These are phyloP conservation scores for Gulo gulo DNA, from an alignment of 2,113 vertebrate genomes.

Conservation along the genomic window DNA sequence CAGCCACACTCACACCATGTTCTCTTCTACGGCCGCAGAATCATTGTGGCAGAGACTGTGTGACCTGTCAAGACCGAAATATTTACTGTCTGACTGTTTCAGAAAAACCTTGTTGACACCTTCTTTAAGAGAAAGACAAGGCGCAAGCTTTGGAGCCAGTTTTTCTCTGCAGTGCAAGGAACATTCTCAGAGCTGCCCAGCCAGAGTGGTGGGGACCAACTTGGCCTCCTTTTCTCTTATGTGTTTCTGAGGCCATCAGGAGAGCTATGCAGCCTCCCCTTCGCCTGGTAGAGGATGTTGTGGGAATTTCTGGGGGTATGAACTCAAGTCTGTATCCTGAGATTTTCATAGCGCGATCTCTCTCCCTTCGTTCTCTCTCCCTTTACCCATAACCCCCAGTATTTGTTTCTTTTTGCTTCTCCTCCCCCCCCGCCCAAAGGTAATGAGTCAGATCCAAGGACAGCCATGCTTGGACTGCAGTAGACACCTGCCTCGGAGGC, in stretches of 20 bases:
- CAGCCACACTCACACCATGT: neutral
- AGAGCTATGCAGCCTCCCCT: neutral
- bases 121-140: neutral
- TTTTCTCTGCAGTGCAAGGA: neutral
- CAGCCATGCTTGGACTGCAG: neutral
- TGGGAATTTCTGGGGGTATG: neutral
- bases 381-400: accelerated
- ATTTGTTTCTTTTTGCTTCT: neutral
- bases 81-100: neutral
- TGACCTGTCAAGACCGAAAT: neutral
- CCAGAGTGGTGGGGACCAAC: accelerated
- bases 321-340: neutral
- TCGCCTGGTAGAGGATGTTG: neutral
- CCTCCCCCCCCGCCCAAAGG: neutral
- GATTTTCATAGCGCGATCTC: neutral
- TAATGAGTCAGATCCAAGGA: neutral
- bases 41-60: neutral
- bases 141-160: neutral
- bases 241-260: neutral
- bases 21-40: neutral
- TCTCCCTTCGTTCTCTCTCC: neutral
- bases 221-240: neutral
- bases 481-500: neutral
- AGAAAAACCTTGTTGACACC: neutral
- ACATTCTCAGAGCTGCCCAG: neutral